Conservation (phyloP, 2,113 vertebrate species). For the Microtus pennsylvanicus region DNA sequence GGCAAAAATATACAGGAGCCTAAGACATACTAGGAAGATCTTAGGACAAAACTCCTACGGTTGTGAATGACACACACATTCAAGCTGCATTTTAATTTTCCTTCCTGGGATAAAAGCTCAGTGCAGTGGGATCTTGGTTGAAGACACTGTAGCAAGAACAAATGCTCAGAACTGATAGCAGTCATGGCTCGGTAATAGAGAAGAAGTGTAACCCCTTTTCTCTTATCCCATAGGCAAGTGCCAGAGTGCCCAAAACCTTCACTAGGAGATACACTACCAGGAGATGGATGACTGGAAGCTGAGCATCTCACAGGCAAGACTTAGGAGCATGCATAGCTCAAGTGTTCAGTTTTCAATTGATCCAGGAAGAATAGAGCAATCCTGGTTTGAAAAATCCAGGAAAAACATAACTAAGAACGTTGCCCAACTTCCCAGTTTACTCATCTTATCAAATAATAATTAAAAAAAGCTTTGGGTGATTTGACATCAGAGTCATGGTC, state of each 20-base stretch:
- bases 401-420: neutral
- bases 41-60: neutral
- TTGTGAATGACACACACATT: neutral
- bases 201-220: neutral
- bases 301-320: neutral
- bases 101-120: neutral
- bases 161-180: neutral
- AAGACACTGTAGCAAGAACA: neutral
- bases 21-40: neutral
- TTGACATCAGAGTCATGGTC: neutral
- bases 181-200: neutral
- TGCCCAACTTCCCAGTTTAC: neutral
- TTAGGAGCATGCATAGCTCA: neutral
- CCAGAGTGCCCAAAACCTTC: neutral
- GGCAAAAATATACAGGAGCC: neutral
- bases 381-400: conserved; percentile 21
- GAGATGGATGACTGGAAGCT: neutral
- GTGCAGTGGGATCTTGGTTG: neutral
- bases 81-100: conserved; percentile 22
- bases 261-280: neutral
- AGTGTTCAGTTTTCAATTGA: neutral
- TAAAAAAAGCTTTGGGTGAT: neutral
- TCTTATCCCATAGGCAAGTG: neutral
- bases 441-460: conserved; percentile 29
- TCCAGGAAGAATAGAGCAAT: neutral